phyloP scores from a whole-genome alignment of 2,113 vertebrate genomes.

The Catharus minimus region DNA sequence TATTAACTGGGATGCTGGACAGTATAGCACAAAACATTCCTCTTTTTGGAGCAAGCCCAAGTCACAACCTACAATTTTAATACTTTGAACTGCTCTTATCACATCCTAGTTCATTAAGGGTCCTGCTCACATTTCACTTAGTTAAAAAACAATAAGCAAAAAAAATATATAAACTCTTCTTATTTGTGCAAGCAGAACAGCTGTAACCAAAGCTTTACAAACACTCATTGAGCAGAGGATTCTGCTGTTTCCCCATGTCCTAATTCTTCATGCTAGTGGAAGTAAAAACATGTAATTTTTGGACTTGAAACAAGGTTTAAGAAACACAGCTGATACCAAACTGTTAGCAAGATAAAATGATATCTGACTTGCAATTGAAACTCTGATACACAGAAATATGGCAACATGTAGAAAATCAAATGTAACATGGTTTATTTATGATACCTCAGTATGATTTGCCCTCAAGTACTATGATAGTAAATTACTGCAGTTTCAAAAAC shows the following conservation, averaged over 20 bases:
- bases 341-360: background rate
- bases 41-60: background rate
- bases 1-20: background rate
- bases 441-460: background rate
- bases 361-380: background rate
- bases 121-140: background rate
- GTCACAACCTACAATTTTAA: background rate
- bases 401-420: conserved; percentile 12
- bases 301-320: background rate
- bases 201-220: background rate
- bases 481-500: conserved; percentile 38
- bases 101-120: background rate
- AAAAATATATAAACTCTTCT: background rate
- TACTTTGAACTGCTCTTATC: background rate
- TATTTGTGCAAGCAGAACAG: background rate
- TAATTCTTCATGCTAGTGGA: background rate
- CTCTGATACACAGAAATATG: background rate
- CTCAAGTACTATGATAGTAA: conserved; percentile 22
- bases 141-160: too few species aligned
- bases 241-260: background rate
- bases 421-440: conserved; percentile 29
- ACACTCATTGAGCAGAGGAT: rapidly evolving
- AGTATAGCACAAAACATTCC: background rate
- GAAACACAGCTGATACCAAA: background rate
- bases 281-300: background rate